These are phyloP conservation scores for Actinostola sp. DNA, from an alignment of 92 coral and sea anemone species.

Conservation along the genomic window DNA sequence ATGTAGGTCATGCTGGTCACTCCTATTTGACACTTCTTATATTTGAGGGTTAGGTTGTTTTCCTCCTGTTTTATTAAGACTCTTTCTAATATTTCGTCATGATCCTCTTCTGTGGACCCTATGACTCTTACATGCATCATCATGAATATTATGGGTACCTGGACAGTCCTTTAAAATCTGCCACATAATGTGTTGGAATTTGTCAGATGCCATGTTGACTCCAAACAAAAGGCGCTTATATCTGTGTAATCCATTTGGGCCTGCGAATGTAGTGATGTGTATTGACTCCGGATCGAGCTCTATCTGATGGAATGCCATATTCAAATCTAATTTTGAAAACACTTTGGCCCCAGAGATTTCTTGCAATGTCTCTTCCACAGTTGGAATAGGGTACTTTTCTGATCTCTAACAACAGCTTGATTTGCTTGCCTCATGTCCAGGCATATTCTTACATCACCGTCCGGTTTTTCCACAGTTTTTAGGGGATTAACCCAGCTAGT, in stretches of 20 bases:
- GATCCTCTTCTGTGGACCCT: constrained; percentile 51
- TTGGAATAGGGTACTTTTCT: constrained; percentile 39
- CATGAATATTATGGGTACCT: constrained; percentile 43
- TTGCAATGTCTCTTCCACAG: constrained; percentile 44
- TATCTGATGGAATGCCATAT: constrained; percentile 43
- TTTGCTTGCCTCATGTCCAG: constrained; percentile 62
- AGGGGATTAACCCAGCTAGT: constrained; percentile 54
- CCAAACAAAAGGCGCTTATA: constrained; percentile 56
- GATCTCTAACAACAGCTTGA: constrained; percentile 36
- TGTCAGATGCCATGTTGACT: constrained; percentile 45
- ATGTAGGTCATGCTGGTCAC: constrained; percentile 39
- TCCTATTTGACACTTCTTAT: constrained; percentile 47
- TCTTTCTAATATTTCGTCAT: constrained; percentile 44
- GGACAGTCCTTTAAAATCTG: constrained; percentile 51
- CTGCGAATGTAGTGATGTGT: constrained; percentile 39
- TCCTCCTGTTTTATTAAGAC: constrained; percentile 29
- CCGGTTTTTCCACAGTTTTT: constrained; percentile 47
- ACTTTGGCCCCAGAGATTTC: constrained; percentile 32
- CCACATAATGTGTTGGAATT: constrained; percentile 27
- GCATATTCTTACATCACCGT: constrained; percentile 45
- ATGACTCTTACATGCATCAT: constrained; percentile 34
- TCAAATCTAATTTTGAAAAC: constrained; percentile 44
- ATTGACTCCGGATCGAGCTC: constrained; percentile 42
- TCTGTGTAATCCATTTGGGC: constrained; percentile 46
- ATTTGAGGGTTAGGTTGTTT: constrained; percentile 42